phyloP scores from a whole-genome alignment of 2,113 vertebrate genomes.

The Eira barbara region DNA sequence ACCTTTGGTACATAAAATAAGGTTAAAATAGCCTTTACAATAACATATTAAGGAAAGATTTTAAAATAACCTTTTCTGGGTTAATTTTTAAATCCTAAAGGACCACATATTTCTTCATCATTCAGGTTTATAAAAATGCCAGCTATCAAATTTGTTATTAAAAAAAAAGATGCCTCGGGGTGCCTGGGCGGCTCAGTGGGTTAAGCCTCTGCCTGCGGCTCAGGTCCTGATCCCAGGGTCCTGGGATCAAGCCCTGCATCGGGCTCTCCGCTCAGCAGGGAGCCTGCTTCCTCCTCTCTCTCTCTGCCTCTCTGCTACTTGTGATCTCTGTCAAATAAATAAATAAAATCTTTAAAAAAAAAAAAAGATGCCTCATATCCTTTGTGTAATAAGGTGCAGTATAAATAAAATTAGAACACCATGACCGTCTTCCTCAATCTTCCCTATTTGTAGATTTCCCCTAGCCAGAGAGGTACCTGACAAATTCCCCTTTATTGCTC shows the following conservation, averaged over 20 bases:
- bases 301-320: too few relatives aligned
- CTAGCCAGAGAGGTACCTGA: background rate
- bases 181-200: too few relatives aligned
- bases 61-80: background rate
- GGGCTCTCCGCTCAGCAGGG: too few relatives aligned
- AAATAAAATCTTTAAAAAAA: too few relatives aligned
- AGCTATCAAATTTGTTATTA: background rate
- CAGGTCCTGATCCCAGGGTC: too few relatives aligned
- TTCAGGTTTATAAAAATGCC: constrained; percentile 28
- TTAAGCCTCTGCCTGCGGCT: too few relatives aligned
- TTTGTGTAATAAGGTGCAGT: constrained; percentile 13
- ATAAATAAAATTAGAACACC: background rate
- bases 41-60: background rate
- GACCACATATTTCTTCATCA: background rate
- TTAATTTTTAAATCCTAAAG: constrained; percentile 30
- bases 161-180: background rate
- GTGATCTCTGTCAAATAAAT: too few relatives aligned
- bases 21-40: constrained; percentile 22
- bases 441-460: background rate
- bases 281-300: too few relatives aligned
- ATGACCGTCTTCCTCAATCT: background rate
- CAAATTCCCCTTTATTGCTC: background rate
- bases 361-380: background rate
- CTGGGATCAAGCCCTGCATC: too few relatives aligned
- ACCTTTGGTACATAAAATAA: background rate